A percentile compares a stretch with the other conserved stretches of the same genome.
Conservation (phyloP, 2,797 vertebrate genomes). For the Coilia nasus region DNA sequence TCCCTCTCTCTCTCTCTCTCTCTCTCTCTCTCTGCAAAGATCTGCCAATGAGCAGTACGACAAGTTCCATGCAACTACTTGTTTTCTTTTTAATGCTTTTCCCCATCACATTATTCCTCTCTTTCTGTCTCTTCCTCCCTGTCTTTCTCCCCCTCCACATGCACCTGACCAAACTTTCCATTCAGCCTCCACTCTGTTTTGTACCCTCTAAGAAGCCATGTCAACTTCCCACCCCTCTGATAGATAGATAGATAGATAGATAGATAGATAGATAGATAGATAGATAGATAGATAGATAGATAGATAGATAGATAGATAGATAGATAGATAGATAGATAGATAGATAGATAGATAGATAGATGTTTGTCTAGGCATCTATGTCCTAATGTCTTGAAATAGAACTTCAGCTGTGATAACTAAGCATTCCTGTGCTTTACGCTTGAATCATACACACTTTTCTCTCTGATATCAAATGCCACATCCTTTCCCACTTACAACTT, state of each 20-base stretch:
- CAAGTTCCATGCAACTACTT: no score
- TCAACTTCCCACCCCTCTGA: neutral
- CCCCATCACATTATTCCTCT: neutral
- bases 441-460: neutral
- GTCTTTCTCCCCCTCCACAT: neutral
- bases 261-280: neutral
- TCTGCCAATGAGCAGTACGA: no score
- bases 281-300: neutral
- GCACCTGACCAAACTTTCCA: no score
- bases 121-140: neutral
- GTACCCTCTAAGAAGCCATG: neutral
- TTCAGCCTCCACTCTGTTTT: no score
- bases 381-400: no score
- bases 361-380: no score
- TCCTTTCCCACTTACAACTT: neutral
- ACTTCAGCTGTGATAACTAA: no score
- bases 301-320: neutral
- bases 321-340: slow-evolving; percentile 5
- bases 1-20: no score
- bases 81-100: no score
- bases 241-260: no score
- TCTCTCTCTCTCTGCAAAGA: no score
- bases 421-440: neutral
- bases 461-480: neutral
- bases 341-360: no score